Evolutionary conservation across 2,797 vertebrate genomes (phyloP), one percentile per base, ranked within the genome.

Genomic region (Sylvia borin): DNA sequence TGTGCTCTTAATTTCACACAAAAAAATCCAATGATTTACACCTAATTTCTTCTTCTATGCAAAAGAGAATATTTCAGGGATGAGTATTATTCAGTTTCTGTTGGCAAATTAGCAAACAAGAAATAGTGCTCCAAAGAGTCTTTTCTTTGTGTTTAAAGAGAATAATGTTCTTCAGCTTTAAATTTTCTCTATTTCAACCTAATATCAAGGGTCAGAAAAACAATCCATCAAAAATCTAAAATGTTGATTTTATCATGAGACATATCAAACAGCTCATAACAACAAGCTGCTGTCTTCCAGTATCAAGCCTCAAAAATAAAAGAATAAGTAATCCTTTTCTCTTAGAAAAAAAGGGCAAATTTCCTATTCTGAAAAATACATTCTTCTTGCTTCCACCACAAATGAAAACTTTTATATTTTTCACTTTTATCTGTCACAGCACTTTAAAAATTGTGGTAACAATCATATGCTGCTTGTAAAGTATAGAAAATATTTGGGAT

Each of bases 351-450:
- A 77, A 72, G 48, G 42, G 29, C 4, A 73, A 67, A 79, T 64
- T 76, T 93, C 38, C 36, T 71, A 38, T 32, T 61, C 38, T 66
- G n/a, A 91, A 95, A 90, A 92, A 73, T 7, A 13, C 5, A n/a
- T 88, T 95, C 88, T 88, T 95, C 88, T 83, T 65, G 67, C 90
- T 92, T 96, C 62, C 20, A 57, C 16, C 18, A 74, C 31, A 82
- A 92, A 36, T 34, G 13, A 90, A 93, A 91, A 50, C 36, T 90
- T 95, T 58, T 48, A 2, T 36, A 88, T 48, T 91, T 92, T 94
- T 90, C n/a, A 31, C 51, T 95, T 93, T 94, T 70, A 31, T 51
- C 40, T 67, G 14, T 82, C 55, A 81, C 26, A 86, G 26, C 14
- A 67, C 38, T 91, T 95, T 51, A 68, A 91, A 85, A 88, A 53